Percentiles rank a stretch among this genome's conserved stretches.
phyloP scores from a whole-genome alignment of 2,113 vertebrate species.

The Mellivora capensis region DNA sequence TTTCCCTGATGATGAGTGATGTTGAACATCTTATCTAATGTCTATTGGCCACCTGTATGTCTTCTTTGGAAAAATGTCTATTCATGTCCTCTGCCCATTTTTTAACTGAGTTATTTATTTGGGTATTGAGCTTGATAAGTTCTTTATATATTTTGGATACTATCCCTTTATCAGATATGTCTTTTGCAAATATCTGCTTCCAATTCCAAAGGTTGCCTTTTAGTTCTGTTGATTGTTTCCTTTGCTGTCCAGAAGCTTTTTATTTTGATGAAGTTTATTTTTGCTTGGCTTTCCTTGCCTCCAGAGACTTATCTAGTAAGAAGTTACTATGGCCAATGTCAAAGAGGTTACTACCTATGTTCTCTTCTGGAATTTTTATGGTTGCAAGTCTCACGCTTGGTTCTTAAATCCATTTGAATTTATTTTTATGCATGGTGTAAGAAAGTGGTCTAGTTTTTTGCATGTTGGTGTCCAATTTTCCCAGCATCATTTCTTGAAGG shows the following conservation, averaged over 20 bases:
- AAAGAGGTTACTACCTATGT: neutral
- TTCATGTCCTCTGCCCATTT: neutral
- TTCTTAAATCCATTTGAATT: neutral
- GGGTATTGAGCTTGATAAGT: neutral
- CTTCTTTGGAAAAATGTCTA: neutral
- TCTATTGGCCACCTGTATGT: neutral
- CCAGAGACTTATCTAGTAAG: neutral
- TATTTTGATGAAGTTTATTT: neutral
- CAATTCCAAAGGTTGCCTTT: neutral
- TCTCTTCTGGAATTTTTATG: neutral
- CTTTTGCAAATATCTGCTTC: neutral
- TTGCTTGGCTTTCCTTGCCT: neutral
- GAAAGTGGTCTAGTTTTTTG: neutral
- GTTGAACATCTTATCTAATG: neutral
- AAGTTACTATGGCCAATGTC: neutral
- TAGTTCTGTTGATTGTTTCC: neutral
- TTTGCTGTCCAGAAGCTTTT: neutral
- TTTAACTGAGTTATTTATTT: neutral
- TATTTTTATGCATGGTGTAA: neutral
- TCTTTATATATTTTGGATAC: neutral
- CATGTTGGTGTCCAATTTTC: neutral
- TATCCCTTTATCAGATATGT: neutral
- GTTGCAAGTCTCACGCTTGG: neutral
- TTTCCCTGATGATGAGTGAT: neutral
- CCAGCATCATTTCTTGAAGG: neutral